Conservation (phyloP, 2,797 vertebrate genomes). For the Dicrostonyx torquatus region DNA sequence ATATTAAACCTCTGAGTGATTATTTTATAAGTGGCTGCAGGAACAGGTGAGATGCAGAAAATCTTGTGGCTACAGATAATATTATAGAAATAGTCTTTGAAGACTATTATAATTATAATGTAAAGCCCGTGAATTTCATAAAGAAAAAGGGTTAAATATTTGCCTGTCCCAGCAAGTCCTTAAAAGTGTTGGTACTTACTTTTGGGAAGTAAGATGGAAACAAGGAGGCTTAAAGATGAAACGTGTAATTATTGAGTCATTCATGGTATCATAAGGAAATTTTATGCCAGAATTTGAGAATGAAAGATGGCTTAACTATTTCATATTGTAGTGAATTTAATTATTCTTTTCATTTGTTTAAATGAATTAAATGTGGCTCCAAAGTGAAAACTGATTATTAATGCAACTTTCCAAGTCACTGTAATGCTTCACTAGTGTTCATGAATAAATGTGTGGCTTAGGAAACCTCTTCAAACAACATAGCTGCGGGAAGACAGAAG, state of each 20-base stretch:
- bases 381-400: neutral
- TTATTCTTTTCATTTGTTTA: neutral
- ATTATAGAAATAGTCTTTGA: neutral
- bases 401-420: neutral
- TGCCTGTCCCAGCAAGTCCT: neutral
- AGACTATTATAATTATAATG: no score
- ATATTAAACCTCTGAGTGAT: no score
- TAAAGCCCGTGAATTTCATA: neutral
- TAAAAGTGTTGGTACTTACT: neutral
- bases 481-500: neutral
- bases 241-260: neutral
- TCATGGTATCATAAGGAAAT: neutral
- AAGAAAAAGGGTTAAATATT: neutral
- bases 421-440: neutral
- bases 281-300: neutral
- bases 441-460: neutral
- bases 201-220: neutral
- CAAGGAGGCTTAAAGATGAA: neutral
- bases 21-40: no score
- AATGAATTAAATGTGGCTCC: neutral
- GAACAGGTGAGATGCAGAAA: no score
- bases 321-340: neutral
- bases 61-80: neutral
- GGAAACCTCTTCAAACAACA: neutral
- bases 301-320: neutral